Conservation (phyloP, 1,140 invertebrate genomes). For the Cydia fagiglandana region DNA sequence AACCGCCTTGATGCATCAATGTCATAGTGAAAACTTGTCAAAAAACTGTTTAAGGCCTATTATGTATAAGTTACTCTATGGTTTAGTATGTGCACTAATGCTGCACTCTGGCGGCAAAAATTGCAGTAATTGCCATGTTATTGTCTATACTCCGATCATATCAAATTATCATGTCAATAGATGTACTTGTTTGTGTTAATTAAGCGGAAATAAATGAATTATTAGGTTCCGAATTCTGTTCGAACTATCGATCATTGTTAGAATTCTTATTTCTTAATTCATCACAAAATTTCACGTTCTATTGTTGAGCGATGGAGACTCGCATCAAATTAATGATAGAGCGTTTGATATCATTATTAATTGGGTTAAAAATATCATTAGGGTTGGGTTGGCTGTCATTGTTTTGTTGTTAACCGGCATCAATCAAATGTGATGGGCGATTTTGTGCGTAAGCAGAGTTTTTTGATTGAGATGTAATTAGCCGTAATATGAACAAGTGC, state of each 20-base stretch:
- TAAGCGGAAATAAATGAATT: not conserved
- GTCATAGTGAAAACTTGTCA: too few relatives aligned
- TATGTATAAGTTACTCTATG: too few relatives aligned
- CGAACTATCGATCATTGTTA: slow-evolving; percentile 8
- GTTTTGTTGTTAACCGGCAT: slow-evolving; percentile 43
- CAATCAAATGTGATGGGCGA: slow-evolving; percentile 46
- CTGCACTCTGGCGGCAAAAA: too few relatives aligned
- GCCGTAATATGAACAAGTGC: slow-evolving; percentile 37
- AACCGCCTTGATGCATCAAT: too few relatives aligned
- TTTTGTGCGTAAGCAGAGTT: slow-evolving; percentile 32
- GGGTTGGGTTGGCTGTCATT: slow-evolving; percentile 45
- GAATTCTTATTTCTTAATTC: slow-evolving; percentile 19
- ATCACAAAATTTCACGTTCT: slow-evolving; percentile 55
- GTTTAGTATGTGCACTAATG: too few relatives aligned
- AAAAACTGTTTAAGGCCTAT: too few relatives aligned
- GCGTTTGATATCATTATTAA: slow-evolving; percentile 65
- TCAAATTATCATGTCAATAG: not conserved
- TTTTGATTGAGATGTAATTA: slow-evolving; percentile 47
- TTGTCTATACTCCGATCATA: not conserved
- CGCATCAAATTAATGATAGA: slow-evolving; percentile 60
- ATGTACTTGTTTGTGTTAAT: not conserved
- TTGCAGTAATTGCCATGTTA: not conserved
- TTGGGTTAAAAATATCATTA: slow-evolving; percentile 62
- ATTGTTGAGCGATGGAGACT: slow-evolving; percentile 53
- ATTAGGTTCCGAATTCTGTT: not conserved